Evolutionary conservation across 2,888 invertebrate genomes (phyloP).

Genomic region (Laspeyria flexula): DNA sequence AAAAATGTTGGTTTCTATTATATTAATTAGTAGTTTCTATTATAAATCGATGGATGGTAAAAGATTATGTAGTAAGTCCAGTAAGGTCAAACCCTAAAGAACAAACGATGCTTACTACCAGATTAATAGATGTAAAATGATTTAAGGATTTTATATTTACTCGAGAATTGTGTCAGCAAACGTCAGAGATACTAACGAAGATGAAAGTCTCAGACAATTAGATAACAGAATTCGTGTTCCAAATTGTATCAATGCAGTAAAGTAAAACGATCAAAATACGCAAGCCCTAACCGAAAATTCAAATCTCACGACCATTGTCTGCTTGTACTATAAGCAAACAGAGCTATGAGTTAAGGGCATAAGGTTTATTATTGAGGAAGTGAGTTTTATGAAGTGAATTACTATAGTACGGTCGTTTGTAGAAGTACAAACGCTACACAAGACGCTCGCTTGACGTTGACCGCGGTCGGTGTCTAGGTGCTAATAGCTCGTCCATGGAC

Average conservation of each 20-base stretch:
- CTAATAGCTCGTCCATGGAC: slow-evolving; percentile 69
- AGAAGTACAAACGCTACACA: slow-evolving; percentile 56
- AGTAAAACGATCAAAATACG: slow-evolving; percentile 23
- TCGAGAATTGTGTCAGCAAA: slow-evolving; percentile 33
- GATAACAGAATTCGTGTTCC: slow-evolving; percentile 42
- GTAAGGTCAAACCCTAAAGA: slow-evolving; percentile 18
- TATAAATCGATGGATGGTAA: slow-evolving; percentile 1
- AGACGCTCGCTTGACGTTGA: slow-evolving; percentile 47
- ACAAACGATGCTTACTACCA: slow-evolving; percentile 13
- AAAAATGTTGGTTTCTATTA: too few relatives aligned
- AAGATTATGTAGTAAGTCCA: slow-evolving; percentile 9
- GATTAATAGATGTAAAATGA: slow-evolving; percentile 9
- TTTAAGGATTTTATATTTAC: slow-evolving; percentile 31
- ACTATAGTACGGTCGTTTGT: slow-evolving; percentile 44
- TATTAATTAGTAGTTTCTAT: slow-evolving; percentile 12
- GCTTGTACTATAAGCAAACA: slow-evolving; percentile 14
- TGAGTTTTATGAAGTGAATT: slow-evolving; percentile 28
- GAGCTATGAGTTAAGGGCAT: slow-evolving; percentile 32
- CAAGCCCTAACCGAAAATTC: slow-evolving; percentile 50
- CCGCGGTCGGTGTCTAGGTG: slow-evolving; percentile 66
- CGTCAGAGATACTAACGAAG: slow-evolving; percentile 36
- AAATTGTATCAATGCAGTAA: slow-evolving; percentile 46
- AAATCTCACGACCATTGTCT: slow-evolving; percentile 37
- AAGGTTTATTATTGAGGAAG: slow-evolving; percentile 47
- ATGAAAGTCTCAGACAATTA: slow-evolving; percentile 47